phyloP scores from a whole-genome alignment of 2,113 vertebrate species.

The Geothlypis trichas region DNA sequence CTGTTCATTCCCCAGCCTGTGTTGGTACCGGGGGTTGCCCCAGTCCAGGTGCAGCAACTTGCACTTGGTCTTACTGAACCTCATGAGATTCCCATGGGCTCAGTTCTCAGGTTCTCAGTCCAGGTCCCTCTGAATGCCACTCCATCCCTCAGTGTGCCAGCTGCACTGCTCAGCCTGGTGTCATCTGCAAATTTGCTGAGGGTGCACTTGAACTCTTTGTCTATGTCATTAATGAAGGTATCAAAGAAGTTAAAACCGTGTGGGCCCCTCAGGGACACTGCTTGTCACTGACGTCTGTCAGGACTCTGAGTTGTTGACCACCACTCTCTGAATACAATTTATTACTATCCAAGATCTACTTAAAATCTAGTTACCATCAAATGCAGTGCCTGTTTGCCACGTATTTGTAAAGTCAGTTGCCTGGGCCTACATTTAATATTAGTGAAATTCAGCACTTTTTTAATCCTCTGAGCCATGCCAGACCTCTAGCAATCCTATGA shows the following conservation, averaged over 20 bases:
- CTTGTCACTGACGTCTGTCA: not conserved
- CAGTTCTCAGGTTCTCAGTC: not conserved
- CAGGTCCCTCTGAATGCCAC: not conserved
- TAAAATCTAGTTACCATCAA: not conserved
- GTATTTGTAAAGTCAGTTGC: not conserved
- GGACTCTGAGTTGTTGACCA: not conserved
- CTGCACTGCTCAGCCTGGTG: not conserved
- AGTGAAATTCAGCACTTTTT: not conserved
- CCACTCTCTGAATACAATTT: not conserved
- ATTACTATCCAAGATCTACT: not conserved
- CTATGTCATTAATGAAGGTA: not conserved
- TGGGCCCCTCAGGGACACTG: rapidly evolving
- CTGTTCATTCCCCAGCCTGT: not conserved
- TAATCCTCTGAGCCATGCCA: not conserved
- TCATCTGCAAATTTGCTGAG: not conserved
- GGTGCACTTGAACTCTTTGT: not conserved
- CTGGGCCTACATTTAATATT: not conserved
- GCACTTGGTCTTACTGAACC: not conserved
- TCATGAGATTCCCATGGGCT: not conserved
- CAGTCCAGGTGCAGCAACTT: not conserved
- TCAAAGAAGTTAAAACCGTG: not conserved
- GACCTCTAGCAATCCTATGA: not conserved
- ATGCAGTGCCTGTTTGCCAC: not conserved
- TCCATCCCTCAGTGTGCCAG: not conserved
- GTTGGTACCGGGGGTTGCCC: rapidly evolving